A percentile compares a stretch with the other conserved stretches of the same genome.
phyloP scores from a whole-genome alignment of 2,888 invertebrate genomes.

The Candidula unifasciata region DNA sequence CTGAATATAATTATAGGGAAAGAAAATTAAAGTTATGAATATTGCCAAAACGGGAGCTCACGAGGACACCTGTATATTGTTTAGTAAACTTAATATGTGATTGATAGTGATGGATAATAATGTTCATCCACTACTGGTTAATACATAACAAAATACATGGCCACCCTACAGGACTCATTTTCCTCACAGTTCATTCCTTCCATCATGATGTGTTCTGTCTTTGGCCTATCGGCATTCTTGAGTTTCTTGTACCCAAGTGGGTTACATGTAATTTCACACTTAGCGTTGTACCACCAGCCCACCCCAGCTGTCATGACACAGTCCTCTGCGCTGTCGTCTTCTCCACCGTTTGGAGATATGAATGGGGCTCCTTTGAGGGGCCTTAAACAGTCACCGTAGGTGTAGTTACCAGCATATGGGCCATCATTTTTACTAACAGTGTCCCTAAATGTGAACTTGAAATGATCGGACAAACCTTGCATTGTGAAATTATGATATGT shows the following conservation, averaged over 20 bases:
- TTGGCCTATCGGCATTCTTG: background rate
- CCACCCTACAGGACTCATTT: background rate
- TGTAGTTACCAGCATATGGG: background rate
- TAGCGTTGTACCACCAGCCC: conserved; percentile 47
- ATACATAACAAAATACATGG: conserved; percentile 14
- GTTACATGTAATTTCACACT: background rate
- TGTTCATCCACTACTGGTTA: too few relatives aligned
- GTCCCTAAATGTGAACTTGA: background rate
- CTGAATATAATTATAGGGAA: too few relatives aligned
- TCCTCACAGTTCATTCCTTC: background rate
- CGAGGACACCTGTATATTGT: too few relatives aligned
- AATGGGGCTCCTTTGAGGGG: conserved; percentile 35
- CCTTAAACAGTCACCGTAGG: conserved; percentile 33
- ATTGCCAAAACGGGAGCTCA: too few relatives aligned
- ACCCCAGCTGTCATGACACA: conserved; percentile 30
- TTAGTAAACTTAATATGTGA: too few relatives aligned
- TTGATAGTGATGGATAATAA: too few relatives aligned
- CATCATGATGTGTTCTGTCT: background rate
- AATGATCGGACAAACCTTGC: background rate
- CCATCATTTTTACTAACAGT: background rate
- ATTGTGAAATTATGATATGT: background rate
- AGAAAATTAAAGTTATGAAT: too few relatives aligned
- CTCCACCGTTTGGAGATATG: conserved; percentile 42
- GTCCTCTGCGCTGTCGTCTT: conserved; percentile 16
- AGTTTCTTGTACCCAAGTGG: conserved; percentile 19